Evolutionary conservation across 2,797 vertebrate genomes (phyloP), one percentile per base, ranked within the genome.

Genomic region (Chiloscyllium punctatum): DNA sequence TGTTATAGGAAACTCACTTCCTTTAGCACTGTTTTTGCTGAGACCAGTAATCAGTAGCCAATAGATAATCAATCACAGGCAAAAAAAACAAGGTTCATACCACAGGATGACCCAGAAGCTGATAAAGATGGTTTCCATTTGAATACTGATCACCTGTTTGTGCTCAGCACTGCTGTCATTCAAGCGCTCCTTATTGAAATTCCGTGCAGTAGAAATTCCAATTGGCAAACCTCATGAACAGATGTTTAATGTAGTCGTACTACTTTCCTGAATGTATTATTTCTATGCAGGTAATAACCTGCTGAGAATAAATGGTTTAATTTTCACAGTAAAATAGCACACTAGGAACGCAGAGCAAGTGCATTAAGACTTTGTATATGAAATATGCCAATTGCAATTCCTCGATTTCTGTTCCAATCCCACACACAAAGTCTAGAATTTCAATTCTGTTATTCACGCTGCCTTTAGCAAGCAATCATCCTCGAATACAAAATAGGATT

Each of bases 251-350:
- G 21, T n/a, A 92, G 62, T 92, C 69, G 62, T 92, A 92, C 16
- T 92, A 92, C 90, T 42, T 92, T 69, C 90, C 62, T 92, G 90
- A 68, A 62, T 37, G 90, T 92, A 42, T 69, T 23, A 92, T 92
- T 92, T 25, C 66, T 69, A 42, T 37, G 23, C n/a, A 69, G 62
- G 21, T 21, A 48, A 23, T 84, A 48, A 84, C 42, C 90, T 92
- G 90, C 42, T 69, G 21, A 69, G 25, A n/a, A 42, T 42, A 66
- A n/a, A 42, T 92, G 90, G 62, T 69, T 92, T 42, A 92, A 92
- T 92, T n/a, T 69, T 21, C 66, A 42, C 66, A 18, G 42, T 69
- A 92, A 92, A 92, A 69, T 51, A 92, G 21, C 23, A 7, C n/a
- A 69, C 21, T 7, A 42, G 66, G 90, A 27, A 42, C 25, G 90